Base-by-base conservation (phyloP, 2,797 vertebrate species). In the Rhinoraja longicauda region DNA sequence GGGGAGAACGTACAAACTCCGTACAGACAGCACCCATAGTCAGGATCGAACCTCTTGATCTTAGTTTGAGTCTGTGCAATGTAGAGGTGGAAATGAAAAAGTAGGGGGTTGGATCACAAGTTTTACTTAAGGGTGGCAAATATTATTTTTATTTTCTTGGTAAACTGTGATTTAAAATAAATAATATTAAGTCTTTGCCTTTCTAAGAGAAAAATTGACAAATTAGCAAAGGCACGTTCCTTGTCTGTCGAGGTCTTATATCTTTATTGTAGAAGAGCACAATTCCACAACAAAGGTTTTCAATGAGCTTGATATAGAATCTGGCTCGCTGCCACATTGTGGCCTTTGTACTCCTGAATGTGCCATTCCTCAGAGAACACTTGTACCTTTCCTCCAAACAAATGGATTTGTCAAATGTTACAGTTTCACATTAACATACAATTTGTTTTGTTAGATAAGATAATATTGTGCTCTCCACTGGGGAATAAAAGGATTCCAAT, bases 351-450 rank as follows among this genome's bases (percentile, higher is more conserved):
- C 90, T 73, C 36, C 45, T 75, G 24, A 92, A 57, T 92, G 39
- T 92, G 10, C 90, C 45, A 53, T 92, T 92, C 13, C 70, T 92
- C 39, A 53, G 90, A 91, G 82, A 91, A 73, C 70, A 92, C 29
- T 3, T 73, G 90, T 45, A 92, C 5, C 67, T 70, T 32, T 45
- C n/a, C 26, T 73, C 12, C 29, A 45, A 92, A 75, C 70, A 75
- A 70, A 45, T 73, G 26, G 24, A 45, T 91, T 91, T 91, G 21
- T 90, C 88, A 90, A 72, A 36, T 26, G 15, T 53, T 92, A 17
- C 3, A 91, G 36, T 29, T 53, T 53, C 67, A 26, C 26, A 92
- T 70, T 29, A 57, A 53, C 5, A 73, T 53, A 19, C 39, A 29
- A 4, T 29, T 12, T 53, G 39, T 73, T 72, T 91, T 92, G 24